Conservation (phyloP, 2,888 invertebrate species). For the Zelleria hepariella region DNA sequence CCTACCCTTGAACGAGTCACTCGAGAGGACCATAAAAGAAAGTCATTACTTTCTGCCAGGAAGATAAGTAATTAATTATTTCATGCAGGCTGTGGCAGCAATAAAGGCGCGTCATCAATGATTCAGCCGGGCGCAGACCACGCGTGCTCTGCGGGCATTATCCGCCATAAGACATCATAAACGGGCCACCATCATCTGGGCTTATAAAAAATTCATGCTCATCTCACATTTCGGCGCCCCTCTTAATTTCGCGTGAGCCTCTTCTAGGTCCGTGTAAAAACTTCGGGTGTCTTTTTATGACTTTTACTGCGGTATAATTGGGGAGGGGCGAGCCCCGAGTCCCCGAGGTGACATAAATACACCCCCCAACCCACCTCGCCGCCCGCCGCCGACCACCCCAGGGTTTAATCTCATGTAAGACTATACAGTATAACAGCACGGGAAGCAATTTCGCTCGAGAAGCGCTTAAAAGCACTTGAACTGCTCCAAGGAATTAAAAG, state of each 20-base stretch:
- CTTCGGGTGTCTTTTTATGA: slow-evolving; percentile 73
- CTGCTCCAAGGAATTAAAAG: slow-evolving; percentile 2
- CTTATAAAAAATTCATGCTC: slow-evolving; percentile 73
- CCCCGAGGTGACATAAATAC: slow-evolving; percentile 72
- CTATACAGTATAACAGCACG: slow-evolving; percentile 44
- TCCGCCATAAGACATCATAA: slow-evolving; percentile 70
- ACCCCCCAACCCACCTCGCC: slow-evolving; percentile 44
- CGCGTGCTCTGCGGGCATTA: slow-evolving; percentile 64
- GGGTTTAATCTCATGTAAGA: slow-evolving; percentile 66
- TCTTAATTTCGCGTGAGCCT: slow-evolving; percentile 71
- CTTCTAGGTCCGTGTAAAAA: slow-evolving; percentile 71
- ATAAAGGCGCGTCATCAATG: slow-evolving; percentile 64
- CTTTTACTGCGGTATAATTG: slow-evolving; percentile 74
- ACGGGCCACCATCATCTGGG: slow-evolving; percentile 69
- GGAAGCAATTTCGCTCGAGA: slow-evolving; percentile 22
- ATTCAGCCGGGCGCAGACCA: slow-evolving; percentile 57
- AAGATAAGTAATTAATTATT: slow-evolving; percentile 57
- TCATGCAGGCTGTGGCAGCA: slow-evolving; percentile 46
- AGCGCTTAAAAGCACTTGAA: slow-evolving; percentile 23
- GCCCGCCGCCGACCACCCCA: slow-evolving; percentile 31
- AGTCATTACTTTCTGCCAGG: slow-evolving; percentile 2
- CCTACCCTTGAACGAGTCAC: not conserved
- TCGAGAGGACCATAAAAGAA: not conserved
- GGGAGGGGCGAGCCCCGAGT: slow-evolving; percentile 67
- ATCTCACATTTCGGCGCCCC: slow-evolving; percentile 72